These are phyloP conservation scores for Trididemnum clinides DNA, from an alignment of 23 tunicate species.

Conservation along the genomic window DNA sequence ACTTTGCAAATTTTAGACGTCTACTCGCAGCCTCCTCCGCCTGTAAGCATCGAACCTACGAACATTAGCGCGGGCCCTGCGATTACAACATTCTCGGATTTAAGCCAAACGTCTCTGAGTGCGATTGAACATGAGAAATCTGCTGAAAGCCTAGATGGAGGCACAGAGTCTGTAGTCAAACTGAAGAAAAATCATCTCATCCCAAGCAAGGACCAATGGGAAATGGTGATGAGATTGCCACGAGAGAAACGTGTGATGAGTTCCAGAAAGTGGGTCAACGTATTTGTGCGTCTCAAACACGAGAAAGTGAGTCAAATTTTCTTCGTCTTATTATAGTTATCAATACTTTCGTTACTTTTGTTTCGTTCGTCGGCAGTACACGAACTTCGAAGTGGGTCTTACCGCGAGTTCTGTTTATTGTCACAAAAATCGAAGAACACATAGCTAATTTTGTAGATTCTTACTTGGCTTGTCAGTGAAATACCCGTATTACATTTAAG, in stretches of 20 bases:
- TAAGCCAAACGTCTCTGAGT: slow-evolving; percentile 29
- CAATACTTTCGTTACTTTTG: too few relatives aligned
- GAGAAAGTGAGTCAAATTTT: slow-evolving; percentile 49
- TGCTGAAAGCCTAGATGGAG: slow-evolving; percentile 34
- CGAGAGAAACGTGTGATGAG: slow-evolving; percentile 70
- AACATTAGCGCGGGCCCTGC: not conserved
- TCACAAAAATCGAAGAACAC: too few relatives aligned
- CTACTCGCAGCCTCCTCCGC: slow-evolving; percentile 2
- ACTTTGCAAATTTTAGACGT: slow-evolving; percentile 50
- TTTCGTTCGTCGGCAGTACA: too few relatives aligned
- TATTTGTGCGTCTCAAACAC: slow-evolving; percentile 45
- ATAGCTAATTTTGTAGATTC: too few relatives aligned
- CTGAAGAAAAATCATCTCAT: slow-evolving; percentile 12
- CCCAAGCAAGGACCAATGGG: slow-evolving; percentile 47
- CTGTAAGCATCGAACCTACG: not conserved
- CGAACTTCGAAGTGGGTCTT: too few relatives aligned
- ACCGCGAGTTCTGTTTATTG: too few relatives aligned
- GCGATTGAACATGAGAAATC: slow-evolving; percentile 36
- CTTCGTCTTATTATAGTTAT: too few relatives aligned
- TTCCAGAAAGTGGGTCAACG: slow-evolving; percentile 82
- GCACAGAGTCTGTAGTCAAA: not conserved
- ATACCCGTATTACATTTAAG: too few relatives aligned
- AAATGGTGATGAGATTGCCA: slow-evolving; percentile 89
- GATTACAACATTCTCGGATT: not conserved
- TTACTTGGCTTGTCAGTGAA: too few relatives aligned